Evolutionary conservation across 2,888 invertebrate genomes (phyloP).

Genomic region (Drosophila ezoana): DNA sequence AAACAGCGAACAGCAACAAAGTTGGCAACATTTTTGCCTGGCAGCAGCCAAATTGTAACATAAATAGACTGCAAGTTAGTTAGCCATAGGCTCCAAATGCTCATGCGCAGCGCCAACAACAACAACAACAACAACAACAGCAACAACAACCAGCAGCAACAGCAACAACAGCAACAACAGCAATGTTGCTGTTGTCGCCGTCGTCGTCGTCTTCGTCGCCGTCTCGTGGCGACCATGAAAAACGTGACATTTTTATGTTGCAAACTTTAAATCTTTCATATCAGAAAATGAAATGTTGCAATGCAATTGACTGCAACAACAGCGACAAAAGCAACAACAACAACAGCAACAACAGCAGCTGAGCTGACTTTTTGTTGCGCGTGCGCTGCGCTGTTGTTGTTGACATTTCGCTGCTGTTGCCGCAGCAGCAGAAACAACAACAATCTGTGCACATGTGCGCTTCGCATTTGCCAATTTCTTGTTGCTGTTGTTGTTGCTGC

Average conservation of each 20-base stretch:
- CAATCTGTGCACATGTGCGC: slow-evolving; percentile 52
- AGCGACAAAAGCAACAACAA: slow-evolving; percentile 51
- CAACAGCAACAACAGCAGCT: slow-evolving; percentile 37
- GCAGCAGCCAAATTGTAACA: slow-evolving; percentile 78
- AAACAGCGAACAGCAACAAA: slow-evolving; percentile 57
- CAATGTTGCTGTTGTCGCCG: slow-evolving; percentile 40
- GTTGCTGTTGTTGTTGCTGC: slow-evolving; percentile 18
- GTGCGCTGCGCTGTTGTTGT: slow-evolving; percentile 67
- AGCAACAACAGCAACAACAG: slow-evolving; percentile 31
- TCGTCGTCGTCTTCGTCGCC: slow-evolving; percentile 44
- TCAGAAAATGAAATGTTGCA: slow-evolving; percentile 81
- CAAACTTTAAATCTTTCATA: slow-evolving; percentile 84
- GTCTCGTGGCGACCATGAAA: slow-evolving; percentile 83
- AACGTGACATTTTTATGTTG: slow-evolving; percentile 85
- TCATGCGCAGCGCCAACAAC: slow-evolving; percentile 76
- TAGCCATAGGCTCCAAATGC: slow-evolving; percentile 69
- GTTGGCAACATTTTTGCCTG: slow-evolving; percentile 76
- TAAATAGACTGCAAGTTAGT: slow-evolving; percentile 78
- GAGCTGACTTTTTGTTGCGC: slow-evolving; percentile 67
- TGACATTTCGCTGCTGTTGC: slow-evolving; percentile 72
- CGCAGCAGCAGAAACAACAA: slow-evolving; percentile 25
- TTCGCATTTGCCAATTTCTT: slow-evolving; percentile 18
- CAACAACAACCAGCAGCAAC: slow-evolving; percentile 32
- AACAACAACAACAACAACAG: slow-evolving; percentile 43
- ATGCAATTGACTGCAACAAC: slow-evolving; percentile 76